Evolutionary conservation across 2,888 invertebrate genomes (phyloP).

Genomic region (Cerastis leucographa): DNA sequence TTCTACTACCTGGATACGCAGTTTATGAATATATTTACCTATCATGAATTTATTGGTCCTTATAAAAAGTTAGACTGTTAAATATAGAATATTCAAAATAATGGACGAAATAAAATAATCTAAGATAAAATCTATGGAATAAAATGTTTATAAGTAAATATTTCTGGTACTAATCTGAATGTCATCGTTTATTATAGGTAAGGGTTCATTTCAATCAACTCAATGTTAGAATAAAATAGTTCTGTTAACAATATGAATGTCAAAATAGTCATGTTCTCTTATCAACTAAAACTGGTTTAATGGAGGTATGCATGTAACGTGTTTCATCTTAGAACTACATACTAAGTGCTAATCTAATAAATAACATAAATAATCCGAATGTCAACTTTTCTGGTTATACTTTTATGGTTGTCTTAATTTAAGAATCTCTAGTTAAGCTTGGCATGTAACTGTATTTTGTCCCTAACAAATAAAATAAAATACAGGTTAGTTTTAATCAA

Average conservation of each 20-base stretch:
- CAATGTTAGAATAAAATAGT: background rate
- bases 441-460: too few species aligned
- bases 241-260: background rate
- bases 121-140: background rate
- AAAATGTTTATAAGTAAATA: too few species aligned
- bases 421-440: too few species aligned
- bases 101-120: background rate
- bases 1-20: background rate
- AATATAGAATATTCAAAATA: background rate
- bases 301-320: background rate
- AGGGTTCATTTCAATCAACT: too few species aligned
- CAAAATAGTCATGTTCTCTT: background rate
- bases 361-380: background rate
- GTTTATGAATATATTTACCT: constrained; percentile 12
- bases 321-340: background rate
- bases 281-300: background rate
- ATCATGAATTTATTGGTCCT: constrained; percentile 7
- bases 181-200: too few species aligned
- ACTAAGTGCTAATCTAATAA: background rate
- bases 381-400: background rate
- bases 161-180: too few species aligned
- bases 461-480: too few species aligned
- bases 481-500: too few species aligned
- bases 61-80: background rate
- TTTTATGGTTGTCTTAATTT: too few species aligned